A percentile compares a stretch with the other conserved stretches of the same genome.
phyloP scores from a whole-genome alignment of 2,888 invertebrate genomes.

The Malthinus seriepunctatus region DNA sequence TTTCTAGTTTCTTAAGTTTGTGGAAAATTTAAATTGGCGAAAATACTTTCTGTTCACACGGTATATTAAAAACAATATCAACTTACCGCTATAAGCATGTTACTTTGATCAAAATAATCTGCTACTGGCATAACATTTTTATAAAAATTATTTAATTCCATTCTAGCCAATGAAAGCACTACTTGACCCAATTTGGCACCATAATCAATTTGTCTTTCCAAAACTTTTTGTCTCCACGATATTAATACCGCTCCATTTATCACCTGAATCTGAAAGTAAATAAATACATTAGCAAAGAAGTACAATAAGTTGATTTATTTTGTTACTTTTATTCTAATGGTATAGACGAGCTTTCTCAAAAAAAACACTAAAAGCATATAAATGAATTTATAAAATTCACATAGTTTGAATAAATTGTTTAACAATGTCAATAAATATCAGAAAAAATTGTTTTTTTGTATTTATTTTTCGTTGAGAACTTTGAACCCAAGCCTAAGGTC shows the following conservation, averaged over 20 bases:
- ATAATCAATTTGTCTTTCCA: constrained; percentile 88
- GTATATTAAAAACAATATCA: too few species aligned
- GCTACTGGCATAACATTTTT: constrained; percentile 88
- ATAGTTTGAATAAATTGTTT: too few species aligned
- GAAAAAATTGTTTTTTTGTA: too few species aligned
- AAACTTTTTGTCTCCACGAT: constrained; percentile 83
- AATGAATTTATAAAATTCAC: not conserved
- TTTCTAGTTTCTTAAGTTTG: too few species aligned
- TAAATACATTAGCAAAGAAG: not conserved
- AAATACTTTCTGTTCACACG: too few species aligned
- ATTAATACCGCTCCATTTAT: constrained; percentile 85
- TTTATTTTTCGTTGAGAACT: too few species aligned
- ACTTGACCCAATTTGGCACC: constrained; percentile 88
- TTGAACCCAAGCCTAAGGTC: too few species aligned
- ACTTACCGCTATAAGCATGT: constrained; percentile 73
- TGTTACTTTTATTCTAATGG: not conserved
- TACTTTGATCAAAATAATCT: constrained; percentile 87
- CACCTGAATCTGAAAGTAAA: constrained; percentile 73
- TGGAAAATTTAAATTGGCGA: too few species aligned
- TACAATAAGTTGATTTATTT: not conserved
- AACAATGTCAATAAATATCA: too few species aligned
- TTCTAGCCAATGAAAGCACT: constrained; percentile 78
- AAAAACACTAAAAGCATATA: not conserved
- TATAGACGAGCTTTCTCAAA: not conserved
- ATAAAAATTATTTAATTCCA: constrained; percentile 89